Evolutionary conservation across 2,888 invertebrate genomes (phyloP), one percentile per base, ranked within the genome.

Genomic region (Agrotis puta): DNA sequence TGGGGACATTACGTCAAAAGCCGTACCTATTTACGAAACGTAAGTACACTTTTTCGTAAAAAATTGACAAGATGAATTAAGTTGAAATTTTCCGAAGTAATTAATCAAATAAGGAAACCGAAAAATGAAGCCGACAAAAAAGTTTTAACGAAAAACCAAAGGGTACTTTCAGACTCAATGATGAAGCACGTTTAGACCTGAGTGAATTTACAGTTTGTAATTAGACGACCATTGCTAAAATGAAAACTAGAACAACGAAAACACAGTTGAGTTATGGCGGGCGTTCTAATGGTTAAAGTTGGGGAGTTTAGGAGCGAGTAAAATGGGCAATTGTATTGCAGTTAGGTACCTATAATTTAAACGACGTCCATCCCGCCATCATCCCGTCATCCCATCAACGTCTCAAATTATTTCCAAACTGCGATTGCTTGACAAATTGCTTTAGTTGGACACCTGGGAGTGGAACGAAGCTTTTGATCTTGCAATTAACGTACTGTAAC

Each of bases 271-370:
- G 78, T 88, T 87, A 89, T 87, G 78, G 87, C 84, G 83, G 78
- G 87, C 84, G 83, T 85, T 88, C 83, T 90, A 91, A 92, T 90
- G 89, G 87, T 76, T 83, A 74, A 91, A 91, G 88, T 91, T 91
- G 58, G 64, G 66, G 67, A 86, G 85, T 87, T 86, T 74, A 72
- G 80, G 76, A 79, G 70, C 75, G 75, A 87, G 77, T 84, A 86
- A 80, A 87, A 85, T 83, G 82, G 81, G 83, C 86, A 79, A 88
- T 90, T 90, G 89, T 88, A 89, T 87, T 82, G 86, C 85, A 88
- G 87, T 91, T 90, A 87, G 83, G 81, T 82, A 88, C 88, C 86
- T 84, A 88, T 89, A 88, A 90, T 87, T 88, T 83, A 87, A 79
- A 85, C 67, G 81, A 70, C 78, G 76, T 80, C 76, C 82, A 80